Evolutionary conservation across 1,140 invertebrate species (phyloP).

Genomic region (Papilio xuthus): DNA sequence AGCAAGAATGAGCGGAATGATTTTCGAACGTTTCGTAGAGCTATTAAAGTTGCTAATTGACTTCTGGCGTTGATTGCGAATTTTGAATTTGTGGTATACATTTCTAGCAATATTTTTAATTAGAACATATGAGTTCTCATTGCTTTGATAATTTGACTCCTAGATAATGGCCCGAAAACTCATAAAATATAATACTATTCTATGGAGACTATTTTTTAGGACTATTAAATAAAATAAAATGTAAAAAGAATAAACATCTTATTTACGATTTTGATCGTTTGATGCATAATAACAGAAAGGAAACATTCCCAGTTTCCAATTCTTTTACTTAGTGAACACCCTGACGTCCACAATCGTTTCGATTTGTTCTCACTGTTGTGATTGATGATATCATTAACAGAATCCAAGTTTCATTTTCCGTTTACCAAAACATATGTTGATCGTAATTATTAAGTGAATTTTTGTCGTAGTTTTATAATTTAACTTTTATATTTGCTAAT

Average conservation of each 20-base stretch:
- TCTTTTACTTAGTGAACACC: background rate
- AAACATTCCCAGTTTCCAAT: background rate
- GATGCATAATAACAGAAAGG: background rate
- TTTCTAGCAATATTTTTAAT: constrained; percentile 2
- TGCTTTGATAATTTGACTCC: background rate
- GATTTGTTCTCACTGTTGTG: background rate
- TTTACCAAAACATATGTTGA: background rate
- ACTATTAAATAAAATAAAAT: background rate
- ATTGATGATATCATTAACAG: background rate
- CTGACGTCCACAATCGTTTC: background rate
- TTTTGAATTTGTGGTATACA: constrained; percentile 7
- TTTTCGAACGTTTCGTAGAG: constrained; percentile 6
- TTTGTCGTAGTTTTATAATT: too few relatives aligned
- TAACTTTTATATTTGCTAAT: too few relatives aligned
- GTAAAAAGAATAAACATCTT: background rate
- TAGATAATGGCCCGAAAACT: background rate
- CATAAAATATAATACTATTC: background rate
- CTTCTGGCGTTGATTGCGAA: background rate
- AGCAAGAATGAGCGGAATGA: background rate
- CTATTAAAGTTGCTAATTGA: constrained; percentile 14
- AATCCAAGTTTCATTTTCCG: background rate
- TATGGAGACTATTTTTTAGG: background rate
- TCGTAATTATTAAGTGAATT: too few relatives aligned
- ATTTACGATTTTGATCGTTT: too few relatives aligned
- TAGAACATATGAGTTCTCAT: background rate